Evolutionary conservation across 2,888 invertebrate species (phyloP).

Genomic region (Tanypteryx hageni): DNA sequence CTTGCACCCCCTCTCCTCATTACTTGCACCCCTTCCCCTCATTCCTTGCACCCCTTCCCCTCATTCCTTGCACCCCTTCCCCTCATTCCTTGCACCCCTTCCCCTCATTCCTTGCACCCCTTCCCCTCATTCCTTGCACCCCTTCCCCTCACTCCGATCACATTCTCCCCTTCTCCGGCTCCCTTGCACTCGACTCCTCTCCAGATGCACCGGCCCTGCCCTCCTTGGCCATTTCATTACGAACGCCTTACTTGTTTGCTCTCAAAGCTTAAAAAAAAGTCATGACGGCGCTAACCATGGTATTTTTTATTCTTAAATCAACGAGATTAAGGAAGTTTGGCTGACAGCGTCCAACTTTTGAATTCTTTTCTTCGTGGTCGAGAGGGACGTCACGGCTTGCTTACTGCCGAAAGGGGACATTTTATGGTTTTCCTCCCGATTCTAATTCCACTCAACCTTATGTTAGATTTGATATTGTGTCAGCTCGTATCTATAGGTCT

Average conservation of each 20-base stretch:
- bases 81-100: not conserved
- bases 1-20: no score
- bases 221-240: not conserved
- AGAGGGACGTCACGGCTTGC: not conserved
- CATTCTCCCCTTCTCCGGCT: not conserved
- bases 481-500: no score
- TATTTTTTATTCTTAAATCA: conserved; percentile 3
- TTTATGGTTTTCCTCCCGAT: not conserved
- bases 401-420: not conserved
- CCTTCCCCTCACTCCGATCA: no score
- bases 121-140: not conserved
- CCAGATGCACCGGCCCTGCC: not conserved
- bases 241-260: conserved; percentile 4
- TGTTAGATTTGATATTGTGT: no score
- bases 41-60: not conserved
- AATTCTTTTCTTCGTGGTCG: no score
- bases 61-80: not conserved
- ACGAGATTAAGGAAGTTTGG: not conserved
- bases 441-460: no score
- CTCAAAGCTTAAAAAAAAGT: not conserved
- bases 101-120: not conserved
- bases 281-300: not conserved
- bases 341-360: not conserved
- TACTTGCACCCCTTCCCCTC: not conserved
- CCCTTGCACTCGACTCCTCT: not conserved